A percentile compares a stretch with the other conserved stretches of the same genome.
phyloP scores from a whole-genome alignment of 2,797 vertebrate species.

The Enteromius mattozi region DNA sequence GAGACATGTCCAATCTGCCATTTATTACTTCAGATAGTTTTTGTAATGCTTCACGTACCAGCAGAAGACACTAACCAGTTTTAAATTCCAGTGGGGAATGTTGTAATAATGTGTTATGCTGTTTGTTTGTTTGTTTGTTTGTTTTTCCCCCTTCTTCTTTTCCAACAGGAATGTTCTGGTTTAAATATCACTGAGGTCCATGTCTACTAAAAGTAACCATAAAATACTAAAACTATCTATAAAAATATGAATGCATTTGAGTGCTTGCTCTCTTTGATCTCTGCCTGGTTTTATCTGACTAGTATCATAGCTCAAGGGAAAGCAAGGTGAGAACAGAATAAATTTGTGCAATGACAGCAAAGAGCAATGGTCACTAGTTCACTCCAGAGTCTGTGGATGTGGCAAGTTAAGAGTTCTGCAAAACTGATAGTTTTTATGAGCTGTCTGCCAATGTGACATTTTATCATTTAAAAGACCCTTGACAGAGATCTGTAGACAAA shows the following conservation, averaged over 20 bases:
- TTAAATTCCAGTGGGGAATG: too few relatives aligned
- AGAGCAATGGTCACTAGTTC: background rate
- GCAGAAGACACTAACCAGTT: too few relatives aligned
- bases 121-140: too few relatives aligned
- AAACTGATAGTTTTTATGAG: background rate
- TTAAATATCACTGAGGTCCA: background rate
- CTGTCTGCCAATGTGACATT: constrained; percentile 22
- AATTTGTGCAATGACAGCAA: background rate
- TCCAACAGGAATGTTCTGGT: background rate
- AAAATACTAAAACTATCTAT: background rate
- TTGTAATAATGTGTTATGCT: too few relatives aligned
- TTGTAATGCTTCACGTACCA: too few relatives aligned
- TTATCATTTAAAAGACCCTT: constrained; percentile 20
- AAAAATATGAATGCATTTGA: background rate
- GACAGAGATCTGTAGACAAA: background rate
- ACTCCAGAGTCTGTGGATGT: background rate
- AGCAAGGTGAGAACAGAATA: background rate
- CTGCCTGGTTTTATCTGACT: constrained; percentile 3
- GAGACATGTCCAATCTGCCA: too few relatives aligned
- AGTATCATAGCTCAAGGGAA: background rate
- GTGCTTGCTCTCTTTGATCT: background rate
- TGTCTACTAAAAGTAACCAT: background rate
- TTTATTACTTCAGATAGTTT: too few relatives aligned
- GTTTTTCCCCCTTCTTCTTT: too few relatives aligned
- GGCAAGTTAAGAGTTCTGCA: background rate